Evolutionary conservation across 2,797 vertebrate genomes (phyloP).

Genomic region (Notolepis coatsorum): DNA sequence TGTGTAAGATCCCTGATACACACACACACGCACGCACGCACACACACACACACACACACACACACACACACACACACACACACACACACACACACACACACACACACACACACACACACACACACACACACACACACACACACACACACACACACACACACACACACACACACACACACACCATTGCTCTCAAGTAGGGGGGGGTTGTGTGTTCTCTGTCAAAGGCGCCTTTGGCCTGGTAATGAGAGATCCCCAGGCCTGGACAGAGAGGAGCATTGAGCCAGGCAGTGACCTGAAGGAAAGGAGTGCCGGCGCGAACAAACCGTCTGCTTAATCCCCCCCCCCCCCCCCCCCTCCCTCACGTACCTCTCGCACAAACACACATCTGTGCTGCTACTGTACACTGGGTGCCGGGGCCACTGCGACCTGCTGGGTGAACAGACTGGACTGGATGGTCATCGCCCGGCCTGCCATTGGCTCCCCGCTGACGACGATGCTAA

Average conservation of each 20-base stretch:
- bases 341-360: no score
- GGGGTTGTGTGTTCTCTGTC: neutral
- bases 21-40: no score
- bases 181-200: no score
- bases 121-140: no score
- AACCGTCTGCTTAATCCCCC: no score
- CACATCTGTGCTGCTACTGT: neutral
- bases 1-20: no score
- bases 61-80: no score
- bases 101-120: no score
- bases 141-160: no score
- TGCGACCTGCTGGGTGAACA: neutral
- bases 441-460: neutral
- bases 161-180: no score
- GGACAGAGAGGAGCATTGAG: slow-evolving; percentile 6
- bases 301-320: slow-evolving; percentile 1
- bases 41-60: no score
- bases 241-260: slow-evolving; percentile 2
- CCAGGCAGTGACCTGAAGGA: neutral
- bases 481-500: neutral
- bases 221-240: neutral
- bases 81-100: no score
- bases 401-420: neutral
- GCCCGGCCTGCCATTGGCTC: neutral
- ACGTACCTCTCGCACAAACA: neutral